Base-by-base conservation (phyloP, 1,140 invertebrate species). In the Drosophila auraria region DNA sequence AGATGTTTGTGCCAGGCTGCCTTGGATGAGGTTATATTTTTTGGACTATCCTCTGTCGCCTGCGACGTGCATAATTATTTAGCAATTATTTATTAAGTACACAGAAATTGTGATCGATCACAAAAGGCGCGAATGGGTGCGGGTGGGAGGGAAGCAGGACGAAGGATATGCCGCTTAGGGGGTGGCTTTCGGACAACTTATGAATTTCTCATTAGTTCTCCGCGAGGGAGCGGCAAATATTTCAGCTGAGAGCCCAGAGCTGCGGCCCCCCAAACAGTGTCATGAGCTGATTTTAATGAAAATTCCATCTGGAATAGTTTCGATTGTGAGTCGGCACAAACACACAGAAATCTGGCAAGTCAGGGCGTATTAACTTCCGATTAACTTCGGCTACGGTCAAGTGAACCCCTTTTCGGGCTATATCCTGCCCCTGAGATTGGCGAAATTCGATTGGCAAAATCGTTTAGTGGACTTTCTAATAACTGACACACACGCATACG, bases 21-120 rank as follows among this genome's bases (percentile, higher is more conserved):
- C 58, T 83, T 82, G 75, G 65, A 61, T 66, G 63, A 72, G 50
- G 72, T 72, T 83, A 77, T 60, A 49, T 51, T 66, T 66, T 78
- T 89, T 87, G 44, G 83, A 66, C 73, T 72, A 78, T 87, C 78
- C 68, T 78, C 61, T 30, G 38, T 73, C 38, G 70, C 68, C 61
- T 59, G 33, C 57, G 44, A 82, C 64, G 76, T 70, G 86, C 78
- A 82, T 90, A 89, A 90, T 89, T 89, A 89, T 89, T 90, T 89
- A 86, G 82, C 86, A 89, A 89, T 89, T 89, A 89, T 89, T 86
- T 89, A 89, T 90, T 89, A 89, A 89, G 86, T 90, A 89, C 84
- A 90, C 78, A 57, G 69, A 82, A 82, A 75, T 90, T 82, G 84
- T 89, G 84, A 89, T 90, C 84, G 84, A 89, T 87, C 86, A 84